Evolutionary conservation across 2,113 vertebrate genomes (phyloP), one percentile per base, ranked within the genome.

Genomic region (Felis chaus): DNA sequence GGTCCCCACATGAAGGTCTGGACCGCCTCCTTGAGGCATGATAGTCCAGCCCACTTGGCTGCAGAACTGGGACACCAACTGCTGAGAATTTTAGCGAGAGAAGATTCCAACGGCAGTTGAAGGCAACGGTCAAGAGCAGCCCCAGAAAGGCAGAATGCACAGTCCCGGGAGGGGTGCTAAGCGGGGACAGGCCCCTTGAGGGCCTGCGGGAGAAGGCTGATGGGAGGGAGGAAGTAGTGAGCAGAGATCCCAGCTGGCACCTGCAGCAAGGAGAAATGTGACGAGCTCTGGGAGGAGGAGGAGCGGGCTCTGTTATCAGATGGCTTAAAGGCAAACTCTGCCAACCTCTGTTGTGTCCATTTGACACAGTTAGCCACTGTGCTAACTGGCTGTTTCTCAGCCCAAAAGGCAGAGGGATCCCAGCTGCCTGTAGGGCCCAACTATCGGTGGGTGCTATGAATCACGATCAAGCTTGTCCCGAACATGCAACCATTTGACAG

Each of bases 41-140:
- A 33, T 3, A 7, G 33, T 45, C 53, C 23, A 19, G 39, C 7
- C 27, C 27, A 16, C 27, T 36, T 18, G 21, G 21, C 66, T 39
- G 11, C 4, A n/a, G 82, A 74, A n/a, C 19, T 88, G 7, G n/a
- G 15, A 25, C 50, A 29, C 73, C 92, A 97, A 96, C 98, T 0
- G 48, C 89, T 78, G 18, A 96, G 97, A 98, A 97, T 53, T 50
- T 91, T 53, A 10, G 66, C 0, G 11, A 69, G 16, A 12, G 83
- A 95, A 95, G 18, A 92, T 97, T 98, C 97, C 41, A 1, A 57
- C 0, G 92, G 89, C 97, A 97, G 98, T 98, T 98, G 95, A 63
- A 84, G 48, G 73, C 89, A 89, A 88, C 74, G 0, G 96, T 73
- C 39, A 0, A 41, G 82, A 0, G 25, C 63, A 63, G 31, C 11